A percentile compares a stretch with the other conserved stretches of the same genome.
phyloP scores from a whole-genome alignment of 2,888 invertebrate species.

The Coremacera marginata region DNA sequence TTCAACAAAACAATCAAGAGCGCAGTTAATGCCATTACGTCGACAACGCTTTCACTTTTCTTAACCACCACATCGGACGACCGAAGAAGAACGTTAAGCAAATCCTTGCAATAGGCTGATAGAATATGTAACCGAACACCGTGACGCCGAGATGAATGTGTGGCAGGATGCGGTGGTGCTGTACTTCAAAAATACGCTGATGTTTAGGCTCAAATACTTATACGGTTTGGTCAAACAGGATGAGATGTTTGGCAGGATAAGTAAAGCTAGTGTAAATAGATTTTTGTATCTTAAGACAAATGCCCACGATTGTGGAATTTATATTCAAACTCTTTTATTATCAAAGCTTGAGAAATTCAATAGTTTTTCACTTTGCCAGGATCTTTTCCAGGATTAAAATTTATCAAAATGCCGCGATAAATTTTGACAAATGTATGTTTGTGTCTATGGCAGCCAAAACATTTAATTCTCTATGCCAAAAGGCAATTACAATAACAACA shows the following conservation, averaged over 20 bases:
- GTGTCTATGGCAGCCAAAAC: slow-evolving; percentile 13
- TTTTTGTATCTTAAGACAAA: too few relatives aligned
- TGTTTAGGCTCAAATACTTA: not conserved
- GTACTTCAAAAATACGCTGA: not conserved
- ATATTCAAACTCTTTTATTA: too few relatives aligned
- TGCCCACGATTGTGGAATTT: too few relatives aligned
- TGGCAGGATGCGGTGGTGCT: not conserved
- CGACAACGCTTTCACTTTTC: slow-evolving; percentile 55
- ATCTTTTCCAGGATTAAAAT: too few relatives aligned
- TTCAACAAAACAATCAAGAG: slow-evolving; percentile 63
- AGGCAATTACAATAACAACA: slow-evolving; percentile 41
- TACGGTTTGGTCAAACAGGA: not conserved
- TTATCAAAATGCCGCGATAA: not conserved
- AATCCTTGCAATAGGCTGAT: not conserved
- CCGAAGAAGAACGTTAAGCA: not conserved
- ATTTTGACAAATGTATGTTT: not conserved
- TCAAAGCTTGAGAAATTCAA: too few relatives aligned
- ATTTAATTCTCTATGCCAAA: slow-evolving; percentile 15
- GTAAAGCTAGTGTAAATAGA: too few relatives aligned
- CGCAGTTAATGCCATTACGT: slow-evolving; percentile 61
- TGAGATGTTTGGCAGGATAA: not conserved
- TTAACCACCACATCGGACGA: not conserved
- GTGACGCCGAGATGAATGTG: not conserved
- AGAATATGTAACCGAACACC: slow-evolving; percentile 12
- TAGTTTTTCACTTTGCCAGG: too few relatives aligned